Evolutionary conservation across 2,113 vertebrate genomes (phyloP), one percentile per base, ranked within the genome.

Genomic region (Pogonocichla stellata): DNA sequence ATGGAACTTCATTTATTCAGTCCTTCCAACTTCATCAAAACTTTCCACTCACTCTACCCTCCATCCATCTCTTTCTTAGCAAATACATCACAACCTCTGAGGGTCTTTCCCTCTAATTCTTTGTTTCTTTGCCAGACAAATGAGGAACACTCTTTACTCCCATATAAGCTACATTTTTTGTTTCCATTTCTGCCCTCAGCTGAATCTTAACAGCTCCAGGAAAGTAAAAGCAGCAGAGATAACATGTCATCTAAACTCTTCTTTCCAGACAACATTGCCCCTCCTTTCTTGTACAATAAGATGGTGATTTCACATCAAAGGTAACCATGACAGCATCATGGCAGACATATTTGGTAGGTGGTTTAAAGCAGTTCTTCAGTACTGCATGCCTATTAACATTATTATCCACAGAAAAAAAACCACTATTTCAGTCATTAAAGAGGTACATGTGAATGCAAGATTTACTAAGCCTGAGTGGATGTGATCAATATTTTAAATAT

Each of bases 401-500:
- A 67, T 73, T 95, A 80, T 78, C 47, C 77, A 34, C 40, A 86
- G 67, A 56, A 72, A 66, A 92, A 65, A 92, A 83, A 92, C 73
- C 66, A 91, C 82, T 38, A 42, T 94, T 96, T 96, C 91, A 86
- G 89, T 95, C 81, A 92, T 90, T 93, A 74, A 93, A 97, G 97
- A 89, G 48, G 91, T 93, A 86, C 51, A 54, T 31, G 29, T 43
- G 80, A 92, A 92, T 86, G 90, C 26, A 91, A 88, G 78, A 91
- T 95, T 96, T 96, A 67, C 40, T 86, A 91, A 97, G 88, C 34
- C 48, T 88, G 53, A 81, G 54, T 70, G 51, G 67, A 88, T 94
- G 61, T 65, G 72, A 96, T 94, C 92, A 96, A 96, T 96, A 92
- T 95, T 97, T 92, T 95, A 97, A 73, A 86, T 93, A 92, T 92